These are phyloP conservation scores for Indicator maculatus DNA, from an alignment of 2,113 vertebrate genomes.

Conservation along the genomic window DNA sequence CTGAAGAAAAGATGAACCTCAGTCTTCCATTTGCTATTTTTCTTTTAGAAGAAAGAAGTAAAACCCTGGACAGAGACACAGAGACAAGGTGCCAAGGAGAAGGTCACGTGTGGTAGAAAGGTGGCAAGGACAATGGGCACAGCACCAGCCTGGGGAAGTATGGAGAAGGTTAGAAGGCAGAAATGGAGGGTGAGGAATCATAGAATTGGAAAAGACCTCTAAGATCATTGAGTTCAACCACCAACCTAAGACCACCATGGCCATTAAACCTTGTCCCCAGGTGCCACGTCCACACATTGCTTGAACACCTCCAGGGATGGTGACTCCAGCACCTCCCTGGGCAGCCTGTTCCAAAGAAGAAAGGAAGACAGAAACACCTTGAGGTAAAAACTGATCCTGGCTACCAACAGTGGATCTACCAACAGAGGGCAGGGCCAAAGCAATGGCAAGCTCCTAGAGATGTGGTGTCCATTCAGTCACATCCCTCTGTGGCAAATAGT, in stretches of 20 bases:
- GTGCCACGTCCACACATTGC: no score
- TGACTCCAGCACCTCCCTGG: no score
- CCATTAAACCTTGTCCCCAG: no score
- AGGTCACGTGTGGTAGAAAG: background rate
- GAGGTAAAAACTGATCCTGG: background rate
- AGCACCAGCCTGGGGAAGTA: background rate
- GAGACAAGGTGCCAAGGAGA: background rate
- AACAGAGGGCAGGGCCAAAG: background rate
- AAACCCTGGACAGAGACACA: background rate
- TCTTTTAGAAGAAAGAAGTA: background rate
- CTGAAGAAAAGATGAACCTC: background rate
- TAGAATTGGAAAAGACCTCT: no score
- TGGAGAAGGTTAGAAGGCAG: background rate
- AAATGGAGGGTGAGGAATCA: background rate
- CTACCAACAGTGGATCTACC: background rate
- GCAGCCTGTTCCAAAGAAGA: no score
- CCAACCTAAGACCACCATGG: no score
- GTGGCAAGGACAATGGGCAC: background rate
- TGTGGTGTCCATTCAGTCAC: accelerated
- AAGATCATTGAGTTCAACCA: no score
- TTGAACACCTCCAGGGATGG: no score
- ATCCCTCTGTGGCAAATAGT: background rate
- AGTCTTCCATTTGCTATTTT: background rate
- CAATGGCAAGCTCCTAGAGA: background rate
- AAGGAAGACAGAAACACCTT: background rate